These are phyloP conservation scores for Ceratosolen solmsi DNA, from an alignment of 1,140 invertebrate genomes.

Conservation along the genomic window DNA sequence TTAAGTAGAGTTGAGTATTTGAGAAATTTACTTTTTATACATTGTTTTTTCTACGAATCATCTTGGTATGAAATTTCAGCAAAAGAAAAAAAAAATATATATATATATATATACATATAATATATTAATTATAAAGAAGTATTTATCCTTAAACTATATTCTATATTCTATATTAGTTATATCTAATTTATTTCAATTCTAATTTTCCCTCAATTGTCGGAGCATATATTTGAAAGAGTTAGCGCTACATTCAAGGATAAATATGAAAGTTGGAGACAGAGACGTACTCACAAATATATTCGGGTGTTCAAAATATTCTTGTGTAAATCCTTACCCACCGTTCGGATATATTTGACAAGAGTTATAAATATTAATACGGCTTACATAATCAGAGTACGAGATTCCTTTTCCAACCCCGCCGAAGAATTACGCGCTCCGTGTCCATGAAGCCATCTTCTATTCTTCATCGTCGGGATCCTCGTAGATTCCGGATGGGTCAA, in stretches of 20 bases:
- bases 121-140: no score
- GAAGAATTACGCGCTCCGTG: constrained; percentile 9
- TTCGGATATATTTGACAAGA: neutral
- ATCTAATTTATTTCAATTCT: no score
- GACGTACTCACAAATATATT: neutral
- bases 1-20: no score
- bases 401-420: neutral
- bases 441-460: neutral
- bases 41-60: no score
- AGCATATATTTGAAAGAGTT: neutral
- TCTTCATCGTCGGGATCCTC: neutral
- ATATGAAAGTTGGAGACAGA: neutral
- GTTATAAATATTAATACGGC: constrained; percentile 46
- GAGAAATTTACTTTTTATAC: no score
- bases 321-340: neutral
- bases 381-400: constrained; percentile 28
- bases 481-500: constrained; percentile 16
- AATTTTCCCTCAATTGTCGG: neutral
- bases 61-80: no score
- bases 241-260: neutral
- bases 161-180: no score
- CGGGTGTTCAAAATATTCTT: neutral
- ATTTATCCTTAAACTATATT: no score
- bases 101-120: no score
- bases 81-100: no score